Evolutionary conservation across 2,113 vertebrate genomes (phyloP), one percentile per base, ranked within the genome.

Genomic region (Pelodiscus sinensis): DNA sequence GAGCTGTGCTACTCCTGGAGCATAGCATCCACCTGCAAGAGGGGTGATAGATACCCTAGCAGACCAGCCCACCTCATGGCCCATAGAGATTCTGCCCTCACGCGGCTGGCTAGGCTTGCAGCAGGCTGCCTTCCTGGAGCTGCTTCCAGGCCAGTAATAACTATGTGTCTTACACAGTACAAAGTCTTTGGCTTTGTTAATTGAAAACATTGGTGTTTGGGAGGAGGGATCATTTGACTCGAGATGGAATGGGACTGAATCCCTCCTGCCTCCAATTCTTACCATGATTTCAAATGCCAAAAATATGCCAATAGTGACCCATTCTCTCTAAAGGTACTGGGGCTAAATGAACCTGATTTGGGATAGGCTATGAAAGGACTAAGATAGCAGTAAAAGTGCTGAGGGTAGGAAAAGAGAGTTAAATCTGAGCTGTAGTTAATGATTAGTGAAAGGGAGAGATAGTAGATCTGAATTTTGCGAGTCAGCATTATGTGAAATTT

Each of bases 391-490:
- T 81, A 92, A 92, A 87, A 71, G 65, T 8, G 31, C 65, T 71
- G 82, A 86, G 85, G 6, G 0, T 84, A 93, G 71, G 79, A 89
- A 92, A 89, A 92, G 75, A 58, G 80, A 54, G 84, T 55, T 65
- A 24, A 81, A 86, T 92, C 52, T 0, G 0, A 90, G 83, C 84
- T 7, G 79, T 31, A 84, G 95, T 97, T 97, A 97, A 97, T 97
- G 60, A 96, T 97, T 97, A 95, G 73, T 85, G n/a, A 88, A 81
- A 79, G 88, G 60, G 56, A 68, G 0, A 93, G 92, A 94, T 96
- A 95, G 77, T 68, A 8, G 80, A 54, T 87, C 21, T 9, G 85
- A 4, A 0, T 92, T 88, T 71, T 92, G 91, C 90, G 51, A 52
- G 94, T 95, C 94, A 95, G 86, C 88, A 83, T 55, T 85, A 80